Base-by-base conservation (phyloP, 2,888 invertebrate genomes). In the Operophtera brumata region DNA sequence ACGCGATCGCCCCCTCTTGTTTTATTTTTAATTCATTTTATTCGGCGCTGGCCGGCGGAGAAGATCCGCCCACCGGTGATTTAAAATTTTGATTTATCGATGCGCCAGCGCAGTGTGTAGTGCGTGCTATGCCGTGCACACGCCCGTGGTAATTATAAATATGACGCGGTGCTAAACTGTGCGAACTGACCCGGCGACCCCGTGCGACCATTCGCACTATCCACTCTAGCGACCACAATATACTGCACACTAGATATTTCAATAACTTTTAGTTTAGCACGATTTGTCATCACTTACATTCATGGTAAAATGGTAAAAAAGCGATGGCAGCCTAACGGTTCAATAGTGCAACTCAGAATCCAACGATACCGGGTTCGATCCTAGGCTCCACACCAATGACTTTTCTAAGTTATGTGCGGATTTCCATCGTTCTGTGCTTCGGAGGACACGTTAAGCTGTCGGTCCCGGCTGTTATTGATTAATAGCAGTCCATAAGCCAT, bases 21-120 rank as follows among this genome's bases (percentile, higher is more conserved):
- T 87, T 89, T 88, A 83, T 89, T 89, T 88, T 89, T 86, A 87
- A 88, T 87, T 87, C 87, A 86, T 88, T 88, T 90, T 90, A 88
- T 90, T 88, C 86, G 86, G 86, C 80, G 86, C 80, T 82, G 85
- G 81, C 69, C 78, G 82, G 82, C 81, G 84, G 82, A 77, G 61
- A 69, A 65, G 86, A 69, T 66, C 78, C 90, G 90, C 90, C 90
- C 88, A 88, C 82, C 87, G 85, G 88, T 90, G 89, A 90, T 90
- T 90, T 89, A 89, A 90, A 90, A 89, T 86, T 89, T 89, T 90
- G 90, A 89, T 90, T 90, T 90, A 90, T 90, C 83, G 88, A 57
- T 49, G 77, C 78, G 79, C 74, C 72, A 66, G 78, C 78, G 76
- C 77, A 69, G 75, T 75, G 75, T 75, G 60, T 55, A 55, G 59